Evolutionary conservation across 2,888 invertebrate genomes (phyloP).

Genomic region (Stenodera caucasica): DNA sequence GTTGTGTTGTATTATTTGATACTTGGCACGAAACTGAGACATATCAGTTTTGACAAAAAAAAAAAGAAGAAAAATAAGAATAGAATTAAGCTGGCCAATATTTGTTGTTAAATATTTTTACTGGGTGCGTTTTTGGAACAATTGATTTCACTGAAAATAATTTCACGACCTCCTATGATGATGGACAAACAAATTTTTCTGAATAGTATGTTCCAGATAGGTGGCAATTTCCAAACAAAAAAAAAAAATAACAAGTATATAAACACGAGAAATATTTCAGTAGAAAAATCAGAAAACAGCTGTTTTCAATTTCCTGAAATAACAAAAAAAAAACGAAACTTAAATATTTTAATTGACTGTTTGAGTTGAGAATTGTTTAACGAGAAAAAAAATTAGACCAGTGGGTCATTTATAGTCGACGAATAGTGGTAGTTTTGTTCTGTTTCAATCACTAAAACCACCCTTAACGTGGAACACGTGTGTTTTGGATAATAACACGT

Average conservation of each 20-base stretch:
- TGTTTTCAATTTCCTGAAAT: neutral
- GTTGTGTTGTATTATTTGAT: neutral
- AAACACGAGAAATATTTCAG: no score
- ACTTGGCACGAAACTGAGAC: constrained; percentile 1
- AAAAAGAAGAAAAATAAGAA: neutral
- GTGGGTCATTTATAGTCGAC: neutral
- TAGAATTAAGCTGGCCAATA: constrained; percentile 1
- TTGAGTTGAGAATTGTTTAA: neutral
- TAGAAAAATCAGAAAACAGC: no score
- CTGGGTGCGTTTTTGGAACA: neutral
- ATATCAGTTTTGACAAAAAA: neutral
- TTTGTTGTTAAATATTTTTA: constrained; percentile 1
- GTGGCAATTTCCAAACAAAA: no score
- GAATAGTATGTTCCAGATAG: no score
- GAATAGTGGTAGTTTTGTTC: constrained; percentile 14
- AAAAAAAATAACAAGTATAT: no score
- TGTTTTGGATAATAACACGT: constrained; percentile 45
- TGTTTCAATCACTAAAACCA: constrained; percentile 16
- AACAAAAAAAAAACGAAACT: no score
- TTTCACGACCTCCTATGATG: no score
- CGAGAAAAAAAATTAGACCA: neutral
- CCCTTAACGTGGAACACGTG: constrained; percentile 33
- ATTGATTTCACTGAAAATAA: neutral
- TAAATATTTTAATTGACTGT: neutral
- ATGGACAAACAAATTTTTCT: no score